phyloP scores from a whole-genome alignment of 2,888 invertebrate species.

The Meghimatium bilineatum region DNA sequence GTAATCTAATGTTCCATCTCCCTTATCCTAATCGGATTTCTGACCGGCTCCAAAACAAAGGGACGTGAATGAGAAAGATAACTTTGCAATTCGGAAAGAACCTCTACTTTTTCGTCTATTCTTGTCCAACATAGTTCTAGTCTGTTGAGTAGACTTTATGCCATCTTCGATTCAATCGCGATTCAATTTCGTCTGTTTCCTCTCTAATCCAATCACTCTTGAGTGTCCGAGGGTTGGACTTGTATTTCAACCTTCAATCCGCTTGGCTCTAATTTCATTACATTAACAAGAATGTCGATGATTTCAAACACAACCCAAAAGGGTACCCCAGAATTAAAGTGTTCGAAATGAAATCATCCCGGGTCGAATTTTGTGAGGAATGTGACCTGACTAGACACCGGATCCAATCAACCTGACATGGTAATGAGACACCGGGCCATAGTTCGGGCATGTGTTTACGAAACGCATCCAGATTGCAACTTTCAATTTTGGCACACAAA shows the following conservation, averaged over 20 bases:
- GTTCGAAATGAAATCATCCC: slow-evolving; percentile 32
- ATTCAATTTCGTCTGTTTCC: slow-evolving; percentile 31
- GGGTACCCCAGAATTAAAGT: slow-evolving; percentile 25
- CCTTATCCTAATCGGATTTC: not conserved
- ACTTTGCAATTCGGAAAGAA: not conserved
- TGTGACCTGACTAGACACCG: slow-evolving; percentile 15
- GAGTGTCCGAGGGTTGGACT: slow-evolving; percentile 20
- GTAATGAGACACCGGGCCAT: slow-evolving; percentile 20
- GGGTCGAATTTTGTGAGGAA: slow-evolving; percentile 4
- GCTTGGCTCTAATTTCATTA: slow-evolving; percentile 31
- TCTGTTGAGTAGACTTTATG: slow-evolving; percentile 7
- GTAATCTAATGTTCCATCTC: slow-evolving; percentile 21
- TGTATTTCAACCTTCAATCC: slow-evolving; percentile 27
- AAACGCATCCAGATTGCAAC: not conserved
- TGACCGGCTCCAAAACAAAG: not conserved
- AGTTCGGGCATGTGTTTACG: not conserved
- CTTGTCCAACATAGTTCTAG: not conserved
- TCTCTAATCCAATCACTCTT: slow-evolving; percentile 33
- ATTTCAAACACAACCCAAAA: slow-evolving; percentile 31
- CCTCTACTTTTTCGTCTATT: not conserved
- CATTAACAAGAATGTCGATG: slow-evolving; percentile 19
- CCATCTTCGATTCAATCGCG: slow-evolving; percentile 35
- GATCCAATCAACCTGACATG: slow-evolving; percentile 31
- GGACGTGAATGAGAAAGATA: not conserved
- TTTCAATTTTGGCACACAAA: not conserved